Conservation (phyloP, 2,113 vertebrate genomes). For the Trogon surrucura region DNA sequence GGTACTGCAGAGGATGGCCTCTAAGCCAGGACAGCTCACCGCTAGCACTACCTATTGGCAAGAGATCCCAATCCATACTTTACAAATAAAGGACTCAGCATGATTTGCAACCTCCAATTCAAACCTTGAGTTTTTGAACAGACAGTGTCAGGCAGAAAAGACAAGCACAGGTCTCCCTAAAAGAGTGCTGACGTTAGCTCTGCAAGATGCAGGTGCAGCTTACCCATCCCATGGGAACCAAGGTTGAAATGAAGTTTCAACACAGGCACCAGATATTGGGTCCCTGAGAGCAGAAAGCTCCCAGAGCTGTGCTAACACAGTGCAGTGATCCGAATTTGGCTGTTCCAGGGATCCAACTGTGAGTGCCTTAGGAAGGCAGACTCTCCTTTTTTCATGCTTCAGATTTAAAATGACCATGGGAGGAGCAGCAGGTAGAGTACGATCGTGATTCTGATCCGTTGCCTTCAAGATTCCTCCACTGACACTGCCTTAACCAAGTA, state of each 20-base stretch:
- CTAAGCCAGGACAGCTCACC: not conserved
- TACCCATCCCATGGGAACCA: not conserved
- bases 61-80: not conserved
- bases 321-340: not conserved
- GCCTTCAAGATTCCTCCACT: not conserved
- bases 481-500: not conserved
- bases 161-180: not conserved
- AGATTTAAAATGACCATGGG: not conserved
- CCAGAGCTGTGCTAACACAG: not conserved
- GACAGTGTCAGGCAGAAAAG: not conserved
- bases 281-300: not conserved
- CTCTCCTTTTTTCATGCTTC: not conserved
- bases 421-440: not conserved
- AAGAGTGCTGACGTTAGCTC: not conserved
- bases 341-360: not conserved
- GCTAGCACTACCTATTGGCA: not conserved
- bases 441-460: not conserved
- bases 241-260: not conserved
- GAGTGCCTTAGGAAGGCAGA: not conserved
- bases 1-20: not conserved
- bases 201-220: not conserved
- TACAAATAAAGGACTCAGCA: not conserved
- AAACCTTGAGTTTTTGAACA: not conserved
- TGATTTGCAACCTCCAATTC: not conserved
- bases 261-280: not conserved